A percentile compares a stretch with the other conserved stretches of the same genome.
Conservation (phyloP, 2,888 invertebrate genomes). For the Heliconius ismenius region DNA sequence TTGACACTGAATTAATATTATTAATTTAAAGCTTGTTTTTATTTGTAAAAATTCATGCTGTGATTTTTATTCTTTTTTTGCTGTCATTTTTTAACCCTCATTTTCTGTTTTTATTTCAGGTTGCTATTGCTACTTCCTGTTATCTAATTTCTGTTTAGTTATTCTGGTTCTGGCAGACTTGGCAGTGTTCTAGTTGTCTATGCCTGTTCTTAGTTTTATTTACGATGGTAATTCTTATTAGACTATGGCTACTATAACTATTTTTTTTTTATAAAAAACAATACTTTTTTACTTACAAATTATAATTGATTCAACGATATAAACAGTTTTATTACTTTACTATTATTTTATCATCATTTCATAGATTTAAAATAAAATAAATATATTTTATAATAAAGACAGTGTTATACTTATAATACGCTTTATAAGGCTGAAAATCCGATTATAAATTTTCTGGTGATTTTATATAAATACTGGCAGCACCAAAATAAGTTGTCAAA, state of each 20-base stretch:
- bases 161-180: slow-evolving; percentile 1
- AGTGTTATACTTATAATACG: too few species aligned
- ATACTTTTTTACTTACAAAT: background rate
- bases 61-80: slow-evolving; percentile 20
- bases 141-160: slow-evolving; percentile 7
- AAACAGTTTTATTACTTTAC: background rate
- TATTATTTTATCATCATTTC: background rate
- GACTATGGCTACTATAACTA: too few species aligned
- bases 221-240: too few species aligned
- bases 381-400: too few species aligned
- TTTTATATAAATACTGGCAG: background rate
- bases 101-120: slow-evolving; percentile 9
- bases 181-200: slow-evolving; percentile 18
- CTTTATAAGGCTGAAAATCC: background rate
- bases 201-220: background rate
- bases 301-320: background rate
- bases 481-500: background rate
- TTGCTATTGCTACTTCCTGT: slow-evolving; percentile 20
- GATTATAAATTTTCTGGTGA: background rate
- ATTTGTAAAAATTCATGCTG: slow-evolving; percentile 24
- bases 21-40: slow-evolving; percentile 12
- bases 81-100: slow-evolving; percentile 22
- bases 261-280: background rate
- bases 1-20: slow-evolving; percentile 17
- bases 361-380: too few species aligned